phyloP scores from a whole-genome alignment of 1,140 invertebrate species.

The Drosophila rhopaloa region DNA sequence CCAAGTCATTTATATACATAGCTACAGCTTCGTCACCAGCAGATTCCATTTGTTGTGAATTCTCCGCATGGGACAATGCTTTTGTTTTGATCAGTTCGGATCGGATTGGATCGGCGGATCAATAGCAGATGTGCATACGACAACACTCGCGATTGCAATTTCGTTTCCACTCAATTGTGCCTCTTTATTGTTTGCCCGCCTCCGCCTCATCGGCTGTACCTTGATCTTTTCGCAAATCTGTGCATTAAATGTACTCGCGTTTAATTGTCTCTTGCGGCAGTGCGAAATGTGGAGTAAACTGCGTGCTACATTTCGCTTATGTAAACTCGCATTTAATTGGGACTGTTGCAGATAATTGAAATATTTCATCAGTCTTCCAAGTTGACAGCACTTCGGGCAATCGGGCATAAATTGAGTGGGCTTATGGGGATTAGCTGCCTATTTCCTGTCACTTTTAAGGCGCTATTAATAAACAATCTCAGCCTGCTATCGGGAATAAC shows the following conservation, averaged over 20 bases:
- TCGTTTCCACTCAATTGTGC: constrained; percentile 61
- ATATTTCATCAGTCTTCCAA: constrained; percentile 16
- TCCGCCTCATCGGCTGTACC: constrained; percentile 47
- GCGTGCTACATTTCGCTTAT: constrained; percentile 59
- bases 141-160: constrained; percentile 18
- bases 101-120: constrained; percentile 25
- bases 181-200: constrained; percentile 42
- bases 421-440: neutral
- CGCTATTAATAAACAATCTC: neutral
- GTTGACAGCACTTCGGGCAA: constrained; percentile 1
- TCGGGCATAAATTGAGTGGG: neutral
- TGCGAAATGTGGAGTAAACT: constrained; percentile 66
- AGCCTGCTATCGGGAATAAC: neutral
- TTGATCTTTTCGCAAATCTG: constrained; percentile 74
- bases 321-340: constrained; percentile 57
- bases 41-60: constrained; percentile 44
- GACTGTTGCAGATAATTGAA: constrained; percentile 50
- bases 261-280: constrained; percentile 50
- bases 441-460: too few relatives aligned
- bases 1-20: constrained; percentile 19
- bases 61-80: constrained; percentile 59
- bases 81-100: constrained; percentile 56
- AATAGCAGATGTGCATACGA: constrained; percentile 35
- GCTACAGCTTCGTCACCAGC: constrained; percentile 16
- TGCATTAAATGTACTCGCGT: constrained; percentile 43